These are phyloP conservation scores for Sphaerodactylus townsendi DNA, from an alignment of 2,113 vertebrate genomes.

Conservation along the genomic window DNA sequence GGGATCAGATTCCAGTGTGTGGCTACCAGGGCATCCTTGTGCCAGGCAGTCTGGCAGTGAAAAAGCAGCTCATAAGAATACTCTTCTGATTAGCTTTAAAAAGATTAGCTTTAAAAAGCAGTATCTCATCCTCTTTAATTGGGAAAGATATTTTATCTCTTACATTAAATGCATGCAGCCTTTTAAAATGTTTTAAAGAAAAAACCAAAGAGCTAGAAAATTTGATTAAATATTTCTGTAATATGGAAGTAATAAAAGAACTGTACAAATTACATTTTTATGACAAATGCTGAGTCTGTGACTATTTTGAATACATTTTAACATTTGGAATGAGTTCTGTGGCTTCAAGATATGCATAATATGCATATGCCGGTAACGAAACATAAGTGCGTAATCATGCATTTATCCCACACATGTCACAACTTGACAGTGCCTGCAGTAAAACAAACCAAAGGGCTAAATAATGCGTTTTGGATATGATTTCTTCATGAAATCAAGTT, in stretches of 20 bases:
- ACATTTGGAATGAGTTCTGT: constrained; percentile 43
- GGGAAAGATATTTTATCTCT: not conserved
- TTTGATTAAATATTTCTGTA: constrained; percentile 48
- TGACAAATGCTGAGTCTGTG: constrained; percentile 26
- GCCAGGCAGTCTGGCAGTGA: not conserved
- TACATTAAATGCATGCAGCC: not conserved
- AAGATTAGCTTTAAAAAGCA: not conserved
- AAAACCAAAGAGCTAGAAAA: constrained; percentile 41
- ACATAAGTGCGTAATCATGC: constrained; percentile 63
- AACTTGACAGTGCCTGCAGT: constrained; percentile 58
- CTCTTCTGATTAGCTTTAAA: not conserved
- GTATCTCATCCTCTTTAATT: not conserved
- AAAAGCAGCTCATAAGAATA: not conserved
- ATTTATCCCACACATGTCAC: constrained; percentile 59
- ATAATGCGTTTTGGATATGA: constrained; percentile 54
- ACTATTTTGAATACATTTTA: constrained; percentile 49
- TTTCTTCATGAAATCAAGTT: constrained; percentile 60
- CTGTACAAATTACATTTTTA: constrained; percentile 43
- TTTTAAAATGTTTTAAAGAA: constrained; percentile 15
- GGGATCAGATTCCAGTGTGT: not conserved
- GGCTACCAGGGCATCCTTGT: not conserved
- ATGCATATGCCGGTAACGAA: constrained; percentile 50
- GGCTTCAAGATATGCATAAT: constrained; percentile 57
- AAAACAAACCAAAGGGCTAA: constrained; percentile 40
- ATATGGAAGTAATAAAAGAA: constrained; percentile 32